phyloP scores from a whole-genome alignment of 2,113 vertebrate species.

The Micronycteris hirsuta region DNA sequence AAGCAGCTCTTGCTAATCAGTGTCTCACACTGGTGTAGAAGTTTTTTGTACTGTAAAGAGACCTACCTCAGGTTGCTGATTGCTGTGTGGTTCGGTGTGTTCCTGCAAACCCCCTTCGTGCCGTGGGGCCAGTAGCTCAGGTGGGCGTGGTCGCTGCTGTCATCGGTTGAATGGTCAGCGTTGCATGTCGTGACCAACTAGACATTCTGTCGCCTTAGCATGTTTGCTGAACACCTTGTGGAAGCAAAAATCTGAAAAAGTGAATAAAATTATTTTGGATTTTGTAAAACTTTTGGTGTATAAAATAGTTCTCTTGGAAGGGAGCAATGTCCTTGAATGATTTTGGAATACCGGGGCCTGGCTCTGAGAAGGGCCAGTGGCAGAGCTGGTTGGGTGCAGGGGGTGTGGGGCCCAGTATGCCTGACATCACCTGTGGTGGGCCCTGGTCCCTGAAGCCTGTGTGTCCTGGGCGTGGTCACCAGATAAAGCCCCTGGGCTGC shows the following conservation, averaged over 20 bases:
- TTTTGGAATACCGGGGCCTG: background rate
- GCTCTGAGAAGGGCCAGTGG: background rate
- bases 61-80: conserved; percentile 86
- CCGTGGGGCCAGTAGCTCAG: conserved; percentile 70
- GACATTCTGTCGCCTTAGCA: conserved; percentile 91
- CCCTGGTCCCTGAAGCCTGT: background rate
- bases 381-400: background rate
- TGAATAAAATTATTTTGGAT: conserved; percentile 92
- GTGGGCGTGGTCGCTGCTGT: conserved; percentile 77
- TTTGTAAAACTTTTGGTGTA: conserved; percentile 76
- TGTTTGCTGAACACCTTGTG: conserved; percentile 89
- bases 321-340: background rate
- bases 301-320: conserved; percentile 63
- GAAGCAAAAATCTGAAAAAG: conserved; percentile 80
- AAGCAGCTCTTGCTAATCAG: conserved; percentile 78
- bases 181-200: conserved; percentile 84
- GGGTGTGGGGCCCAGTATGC: accelerated
- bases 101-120: conserved; percentile 70
- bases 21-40: conserved; percentile 83
- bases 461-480: background rate
- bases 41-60: conserved; percentile 85
- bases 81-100: conserved; percentile 73
- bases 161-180: conserved; percentile 78
- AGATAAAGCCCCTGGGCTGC: background rate
- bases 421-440: no score